phyloP scores from a whole-genome alignment of 2,797 vertebrate species.

The Pantherophis vulpinus region DNA sequence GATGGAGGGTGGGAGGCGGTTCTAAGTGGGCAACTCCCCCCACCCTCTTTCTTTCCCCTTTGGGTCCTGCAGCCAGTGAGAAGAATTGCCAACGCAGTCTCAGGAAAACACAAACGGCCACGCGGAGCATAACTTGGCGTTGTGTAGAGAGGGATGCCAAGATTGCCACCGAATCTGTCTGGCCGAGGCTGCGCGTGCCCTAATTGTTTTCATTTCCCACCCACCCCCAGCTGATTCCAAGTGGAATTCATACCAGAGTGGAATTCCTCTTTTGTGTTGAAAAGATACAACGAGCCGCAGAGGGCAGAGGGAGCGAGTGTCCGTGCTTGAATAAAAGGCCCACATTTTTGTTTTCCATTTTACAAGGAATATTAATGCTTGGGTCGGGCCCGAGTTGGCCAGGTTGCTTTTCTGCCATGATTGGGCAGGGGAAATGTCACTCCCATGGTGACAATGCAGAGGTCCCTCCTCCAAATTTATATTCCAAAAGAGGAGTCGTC shows the following conservation, averaged over 20 bases:
- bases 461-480: neutral
- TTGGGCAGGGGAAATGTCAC: neutral
- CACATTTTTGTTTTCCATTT: neutral
- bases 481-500: neutral
- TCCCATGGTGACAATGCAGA: neutral
- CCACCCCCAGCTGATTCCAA: constrained; percentile 15
- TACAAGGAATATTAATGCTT: neutral
- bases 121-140: neutral
- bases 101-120: neutral
- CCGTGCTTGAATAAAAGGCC: neutral
- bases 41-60: neutral
- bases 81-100: constrained; percentile 48
- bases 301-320: constrained; percentile 8
- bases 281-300: constrained; percentile 23
- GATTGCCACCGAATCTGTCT: constrained; percentile 28
- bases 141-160: constrained; percentile 8
- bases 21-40: no score
- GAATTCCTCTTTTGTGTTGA: neutral
- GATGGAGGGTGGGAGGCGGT: no score
- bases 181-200: neutral
- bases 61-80: constrained; percentile 55
- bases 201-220: neutral
- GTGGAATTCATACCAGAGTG: constrained; percentile 31
- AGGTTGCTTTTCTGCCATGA: neutral
- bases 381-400: neutral